Conservation (phyloP, 2,888 invertebrate species). For the Microctonus aethiopoides region DNA sequence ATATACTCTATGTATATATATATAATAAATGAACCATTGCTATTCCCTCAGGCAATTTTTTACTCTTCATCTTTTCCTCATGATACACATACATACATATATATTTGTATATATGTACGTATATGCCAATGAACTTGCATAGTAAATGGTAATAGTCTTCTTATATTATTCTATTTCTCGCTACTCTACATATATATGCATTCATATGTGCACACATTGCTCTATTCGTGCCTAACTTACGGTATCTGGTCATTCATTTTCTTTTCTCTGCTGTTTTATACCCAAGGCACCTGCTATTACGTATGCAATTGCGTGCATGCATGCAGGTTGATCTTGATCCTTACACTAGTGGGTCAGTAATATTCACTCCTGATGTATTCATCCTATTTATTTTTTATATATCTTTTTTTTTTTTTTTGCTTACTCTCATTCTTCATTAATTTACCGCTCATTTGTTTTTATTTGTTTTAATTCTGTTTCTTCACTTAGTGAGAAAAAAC, state of each 20-base stretch:
- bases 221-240: neutral
- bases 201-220: neutral
- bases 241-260: constrained; percentile 42
- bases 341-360: constrained; percentile 23
- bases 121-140: neutral
- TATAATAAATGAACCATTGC: neutral
- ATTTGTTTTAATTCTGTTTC: neutral
- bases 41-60: neutral
- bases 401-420: neutral
- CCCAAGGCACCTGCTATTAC: constrained; percentile 24
- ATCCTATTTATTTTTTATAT: neutral
- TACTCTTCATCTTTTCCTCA: constrained; percentile 6
- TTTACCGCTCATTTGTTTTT: neutral
- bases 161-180: constrained; percentile 2
- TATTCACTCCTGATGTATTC: constrained; percentile 14
- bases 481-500: no score
- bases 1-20: no score
- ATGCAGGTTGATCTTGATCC: constrained; percentile 24
- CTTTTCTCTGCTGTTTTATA: constrained; percentile 30
- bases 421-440: neutral
- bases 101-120: no score
- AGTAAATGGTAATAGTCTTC: neutral
- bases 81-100: neutral
- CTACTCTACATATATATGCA: neutral
- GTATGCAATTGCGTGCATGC: constrained; percentile 26